Evolutionary conservation across 2,888 invertebrate genomes (phyloP), one percentile per base, ranked within the genome.

Genomic region (Drosophila phalerata): DNA sequence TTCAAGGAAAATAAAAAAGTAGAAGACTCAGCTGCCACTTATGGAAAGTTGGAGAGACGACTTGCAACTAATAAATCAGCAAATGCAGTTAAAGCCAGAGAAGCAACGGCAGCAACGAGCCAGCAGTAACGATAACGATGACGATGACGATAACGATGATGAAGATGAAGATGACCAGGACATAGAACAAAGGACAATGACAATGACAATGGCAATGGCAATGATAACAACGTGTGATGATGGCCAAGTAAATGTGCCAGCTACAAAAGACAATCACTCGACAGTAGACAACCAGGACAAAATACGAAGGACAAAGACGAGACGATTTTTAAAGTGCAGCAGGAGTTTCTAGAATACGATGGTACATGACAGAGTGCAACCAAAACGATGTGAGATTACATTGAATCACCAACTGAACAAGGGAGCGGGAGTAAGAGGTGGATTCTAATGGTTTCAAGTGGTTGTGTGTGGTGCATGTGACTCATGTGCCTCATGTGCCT

Each of bases 1-100:
- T 22, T 1, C 30, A 32, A 13, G 53, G 25, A 8, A n/a, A 45
- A 34, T 28, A 28, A 28, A 30, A 30, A 9, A 30, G 5, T 3
- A 28, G 15, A 62, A 19, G 19, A 47, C 25, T 30, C 19, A 34
- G 34, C n/a, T 30, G 53, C 42, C 49, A 6, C 49, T 34, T 53
- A 30, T 30, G 47, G 56, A 38, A 10, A 62, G 45, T 43, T 19
- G 17, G 37, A 49, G 48, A 52, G 45, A 19, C 40, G 51, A 71
- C 68, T 72, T 65, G 57, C 72, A 63, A 69, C 63, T 71, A 76
- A 78, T 73, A 83, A 76, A 81, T 81, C 81, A 79, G 70, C 69
- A 81, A 77, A 74, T 73, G 79, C 77, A 67, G 61, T 63, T 57
- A 57, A 58, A 60, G 52, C 49, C 52, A 68, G 40, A 42, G 45